These are phyloP conservation scores for Ophion costatus DNA, from an alignment of 2,888 invertebrate species.

Conservation along the genomic window DNA sequence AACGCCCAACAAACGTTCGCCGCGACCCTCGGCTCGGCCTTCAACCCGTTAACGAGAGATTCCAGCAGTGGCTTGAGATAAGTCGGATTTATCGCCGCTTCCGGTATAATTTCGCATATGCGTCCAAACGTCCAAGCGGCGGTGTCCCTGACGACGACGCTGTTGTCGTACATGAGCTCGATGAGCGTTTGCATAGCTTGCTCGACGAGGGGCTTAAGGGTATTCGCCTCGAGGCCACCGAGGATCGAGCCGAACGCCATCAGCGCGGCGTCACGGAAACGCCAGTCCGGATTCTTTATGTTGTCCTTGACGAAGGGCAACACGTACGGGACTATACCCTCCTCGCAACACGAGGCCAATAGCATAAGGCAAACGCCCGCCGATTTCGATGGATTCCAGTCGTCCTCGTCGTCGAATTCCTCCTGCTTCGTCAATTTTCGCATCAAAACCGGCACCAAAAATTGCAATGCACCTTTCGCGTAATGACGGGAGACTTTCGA, in stretches of 20 bases:
- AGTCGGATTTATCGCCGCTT: slow-evolving; percentile 95
- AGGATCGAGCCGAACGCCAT: slow-evolving; percentile 99
- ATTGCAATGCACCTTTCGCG: slow-evolving; percentile 98
- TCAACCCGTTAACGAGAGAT: slow-evolving; percentile 93
- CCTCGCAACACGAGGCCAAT: slow-evolving; percentile 98
- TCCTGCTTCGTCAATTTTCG: slow-evolving; percentile 98
- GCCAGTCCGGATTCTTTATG: slow-evolving; percentile 97
- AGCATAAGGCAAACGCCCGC: slow-evolving; percentile 99
- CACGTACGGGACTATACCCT: slow-evolving; percentile 97
- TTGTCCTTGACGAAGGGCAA: slow-evolving; percentile 98
- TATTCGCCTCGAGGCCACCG: slow-evolving; percentile 94
- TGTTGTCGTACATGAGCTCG: slow-evolving; percentile 96
- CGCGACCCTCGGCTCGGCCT: slow-evolving; percentile 97
- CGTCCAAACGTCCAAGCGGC: slow-evolving; percentile 99
- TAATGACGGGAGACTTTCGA: slow-evolving; percentile 96
- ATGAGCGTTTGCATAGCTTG: slow-evolving; percentile 98
- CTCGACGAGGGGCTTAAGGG: slow-evolving; percentile 96
- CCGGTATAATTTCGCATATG: slow-evolving; percentile 98
- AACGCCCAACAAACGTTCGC: slow-evolving; percentile 99
- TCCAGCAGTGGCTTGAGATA: slow-evolving; percentile 93
- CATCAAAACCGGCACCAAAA: slow-evolving; percentile 96
- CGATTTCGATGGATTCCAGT: slow-evolving; percentile 99
- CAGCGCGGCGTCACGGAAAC: slow-evolving; percentile 96
- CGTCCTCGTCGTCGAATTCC: slow-evolving; percentile 98
- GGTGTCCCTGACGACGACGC: slow-evolving; percentile 98